A percentile compares a stretch with the other conserved stretches of the same genome.
phyloP scores from a whole-genome alignment of 1,140 invertebrate genomes.

The Pogonomyrmex californicus region DNA sequence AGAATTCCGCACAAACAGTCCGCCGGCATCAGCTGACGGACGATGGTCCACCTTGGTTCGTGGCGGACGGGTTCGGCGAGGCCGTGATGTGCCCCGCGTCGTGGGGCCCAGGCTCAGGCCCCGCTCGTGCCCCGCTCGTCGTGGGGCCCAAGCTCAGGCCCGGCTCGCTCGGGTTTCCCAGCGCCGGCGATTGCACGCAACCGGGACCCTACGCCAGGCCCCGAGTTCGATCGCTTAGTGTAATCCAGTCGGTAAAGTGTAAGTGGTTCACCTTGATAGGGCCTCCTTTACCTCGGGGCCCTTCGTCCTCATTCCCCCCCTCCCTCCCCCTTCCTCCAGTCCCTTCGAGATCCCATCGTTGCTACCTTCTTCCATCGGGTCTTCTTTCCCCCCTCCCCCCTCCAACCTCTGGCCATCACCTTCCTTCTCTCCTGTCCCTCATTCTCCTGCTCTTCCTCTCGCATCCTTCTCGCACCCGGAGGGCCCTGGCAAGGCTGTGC shows the following conservation, averaged over 20 bases:
- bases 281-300: conserved; percentile 72
- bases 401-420: conserved; percentile 39
- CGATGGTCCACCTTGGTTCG: conserved; percentile 37
- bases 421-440: conserved; percentile 50
- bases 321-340: background rate
- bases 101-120: background rate
- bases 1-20: conserved; percentile 60
- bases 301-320: too few species aligned
- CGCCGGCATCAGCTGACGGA: conserved; percentile 62
- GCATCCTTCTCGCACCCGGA: conserved; percentile 64
- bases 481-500: conserved; percentile 77
- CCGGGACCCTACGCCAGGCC: conserved; percentile 60
- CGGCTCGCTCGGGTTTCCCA: conserved; percentile 57
- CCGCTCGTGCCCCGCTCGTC: background rate
- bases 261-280: conserved; percentile 86
- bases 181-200: conserved; percentile 71
- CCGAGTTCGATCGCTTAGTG: conserved; percentile 84
- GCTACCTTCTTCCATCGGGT: conserved; percentile 60
- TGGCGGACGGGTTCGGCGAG: conserved; percentile 58
- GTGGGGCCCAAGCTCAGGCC: background rate
- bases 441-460: conserved; percentile 51
- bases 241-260: conserved; percentile 85
- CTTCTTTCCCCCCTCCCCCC: conserved; percentile 44
- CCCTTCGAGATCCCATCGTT: conserved; percentile 55
- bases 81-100: conserved; percentile 19